Evolutionary conservation across 2,797 vertebrate species (phyloP).

Genomic region (Lepidocolaptes lacrymiger): DNA sequence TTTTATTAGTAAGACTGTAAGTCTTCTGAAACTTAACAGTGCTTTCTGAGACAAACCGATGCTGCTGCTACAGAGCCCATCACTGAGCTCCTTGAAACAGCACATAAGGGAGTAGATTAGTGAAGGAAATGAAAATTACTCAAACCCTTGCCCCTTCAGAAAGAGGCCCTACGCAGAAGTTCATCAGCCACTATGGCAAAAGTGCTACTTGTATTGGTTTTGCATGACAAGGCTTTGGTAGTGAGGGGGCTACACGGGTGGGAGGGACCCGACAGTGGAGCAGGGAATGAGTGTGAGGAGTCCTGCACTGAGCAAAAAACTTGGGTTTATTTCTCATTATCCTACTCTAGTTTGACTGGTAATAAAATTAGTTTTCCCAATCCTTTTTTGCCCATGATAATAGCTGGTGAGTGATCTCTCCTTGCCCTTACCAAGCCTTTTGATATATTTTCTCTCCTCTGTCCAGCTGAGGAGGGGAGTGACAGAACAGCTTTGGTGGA

Average conservation of each 20-base stretch:
- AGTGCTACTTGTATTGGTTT: neutral
- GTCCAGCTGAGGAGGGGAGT: neutral
- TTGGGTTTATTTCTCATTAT: neutral
- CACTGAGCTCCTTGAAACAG: neutral
- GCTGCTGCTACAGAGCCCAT: neutral
- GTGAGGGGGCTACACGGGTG: neutral
- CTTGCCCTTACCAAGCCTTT: neutral
- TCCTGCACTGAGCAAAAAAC: neutral
- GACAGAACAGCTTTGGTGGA: neutral
- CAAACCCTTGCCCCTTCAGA: neutral
- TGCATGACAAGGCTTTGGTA: neutral
- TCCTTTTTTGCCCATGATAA: rapidly evolving
- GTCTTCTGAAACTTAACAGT: conserved; percentile 15
- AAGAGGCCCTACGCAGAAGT: neutral
- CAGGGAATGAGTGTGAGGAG: neutral
- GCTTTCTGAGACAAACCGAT: neutral
- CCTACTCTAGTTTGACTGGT: neutral
- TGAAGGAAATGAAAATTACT: neutral
- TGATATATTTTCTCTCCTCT: neutral
- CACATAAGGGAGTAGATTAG: neutral
- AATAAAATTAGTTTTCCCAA: neutral
- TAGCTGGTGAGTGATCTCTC: neutral
- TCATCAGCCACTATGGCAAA: neutral
- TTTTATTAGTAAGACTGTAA: conserved; percentile 41
- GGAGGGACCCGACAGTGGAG: neutral